phyloP scores from a whole-genome alignment of 2,797 vertebrate genomes.

The Esox masquinongy region DNA sequence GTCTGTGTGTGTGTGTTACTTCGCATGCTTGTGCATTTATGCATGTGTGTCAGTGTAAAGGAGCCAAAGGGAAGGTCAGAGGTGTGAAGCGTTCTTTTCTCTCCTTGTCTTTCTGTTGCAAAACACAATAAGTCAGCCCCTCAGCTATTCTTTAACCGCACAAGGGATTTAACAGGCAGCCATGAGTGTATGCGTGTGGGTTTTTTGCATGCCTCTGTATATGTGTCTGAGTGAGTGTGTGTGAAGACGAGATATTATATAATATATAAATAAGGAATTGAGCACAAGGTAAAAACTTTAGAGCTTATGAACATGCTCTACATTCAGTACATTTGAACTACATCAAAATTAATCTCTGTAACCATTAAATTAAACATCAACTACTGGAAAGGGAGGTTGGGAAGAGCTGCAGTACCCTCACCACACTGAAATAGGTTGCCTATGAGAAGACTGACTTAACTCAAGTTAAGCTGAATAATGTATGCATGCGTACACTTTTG shows the following conservation, averaged over 20 bases:
- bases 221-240: neutral
- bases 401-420: neutral
- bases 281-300: slow-evolving; percentile 10
- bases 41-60: slow-evolving; percentile 15
- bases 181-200: slow-evolving; percentile 9
- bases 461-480: slow-evolving; percentile 89
- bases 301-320: slow-evolving; percentile 35
- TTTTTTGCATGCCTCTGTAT: neutral
- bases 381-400: neutral
- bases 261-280: slow-evolving; percentile 24
- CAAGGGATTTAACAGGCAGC: slow-evolving; percentile 10
- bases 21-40: slow-evolving; percentile 14
- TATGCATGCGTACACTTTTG: slow-evolving; percentile 84
- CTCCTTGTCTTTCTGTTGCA: slow-evolving; percentile 36
- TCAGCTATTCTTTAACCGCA: slow-evolving; percentile 25
- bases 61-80: slow-evolving; percentile 39
- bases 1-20: slow-evolving; percentile 13
- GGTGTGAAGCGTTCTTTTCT: slow-evolving; percentile 45
- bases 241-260: slow-evolving; percentile 9
- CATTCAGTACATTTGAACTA: slow-evolving; percentile 40
- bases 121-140: slow-evolving; percentile 36
- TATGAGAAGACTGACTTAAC: slow-evolving; percentile 81
- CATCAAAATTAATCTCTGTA: slow-evolving; percentile 36
- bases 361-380: slow-evolving; percentile 49
- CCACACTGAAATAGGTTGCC: slow-evolving; percentile 77